Evolutionary conservation across 2,113 vertebrate species (phyloP), one percentile per base, ranked within the genome.

Genomic region (Ginglymostoma cirratum): DNA sequence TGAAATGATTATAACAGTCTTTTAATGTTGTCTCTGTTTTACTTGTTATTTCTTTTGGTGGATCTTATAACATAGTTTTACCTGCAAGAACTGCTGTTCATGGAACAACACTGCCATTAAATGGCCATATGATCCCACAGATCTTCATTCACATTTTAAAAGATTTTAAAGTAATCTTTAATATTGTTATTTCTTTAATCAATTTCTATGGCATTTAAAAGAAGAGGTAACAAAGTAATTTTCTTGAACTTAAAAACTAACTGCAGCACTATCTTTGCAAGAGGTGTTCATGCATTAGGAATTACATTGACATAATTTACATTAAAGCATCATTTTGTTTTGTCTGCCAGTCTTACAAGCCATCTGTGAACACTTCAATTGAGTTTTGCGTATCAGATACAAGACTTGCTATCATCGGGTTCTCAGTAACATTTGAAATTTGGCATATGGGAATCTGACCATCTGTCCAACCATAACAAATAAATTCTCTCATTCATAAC

Each of bases 311-410:
- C 61, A 38, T 90, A 30, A 90, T 93, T 66, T 38, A 2, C 89
- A 92, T n/a, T 61, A 67, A 38, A 34, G 34, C 61, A 93, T n/a
- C n/a, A 93, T 93, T 93, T 66, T 93, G n/a, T 93, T 93, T 66
- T 93, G 65, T 45, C 65, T 93, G 21, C 89, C 15, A 66, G n/a
- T 93, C 61, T 93, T 93, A 19, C 65, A 34, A 67, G 89, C 89
- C 61, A 93, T 93, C 89, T 93, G 89, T 93, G n/a, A 93, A 93
- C 89, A 93, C 89, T 93, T 93, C 89, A 93, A 67, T 17, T 3
- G 5, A 93, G 61, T 93, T 67, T 66, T 93, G 89, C 17, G 42
- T 66, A 38, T n/a, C 6, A 34, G 65, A 93, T 66, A 38, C 14
- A 30, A 17, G 87, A 90, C 87, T 65, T 61, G 87, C 52, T 90